A percentile compares a stretch with the other conserved stretches of the same genome.
These are phyloP conservation scores for Daphoenositta chrysoptera DNA, from an alignment of 2,113 vertebrate species.

Conservation along the genomic window DNA sequence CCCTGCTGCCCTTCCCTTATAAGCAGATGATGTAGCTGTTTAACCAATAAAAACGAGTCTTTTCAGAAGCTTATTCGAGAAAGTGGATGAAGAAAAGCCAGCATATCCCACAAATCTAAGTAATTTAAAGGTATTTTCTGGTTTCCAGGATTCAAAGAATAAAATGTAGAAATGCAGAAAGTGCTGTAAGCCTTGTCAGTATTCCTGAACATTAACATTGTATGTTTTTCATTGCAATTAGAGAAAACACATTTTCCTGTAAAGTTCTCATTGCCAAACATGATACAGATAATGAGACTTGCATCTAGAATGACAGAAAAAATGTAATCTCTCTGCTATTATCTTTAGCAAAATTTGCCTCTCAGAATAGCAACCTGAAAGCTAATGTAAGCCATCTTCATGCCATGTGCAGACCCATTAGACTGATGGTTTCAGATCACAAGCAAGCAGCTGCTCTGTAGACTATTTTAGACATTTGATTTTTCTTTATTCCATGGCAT, in stretches of 20 bases:
- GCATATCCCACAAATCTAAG: conserved; percentile 40
- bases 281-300: conserved; percentile 71
- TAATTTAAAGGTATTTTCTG: conserved; percentile 62
- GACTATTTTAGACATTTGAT: conserved; percentile 71
- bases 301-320: conserved; percentile 74
- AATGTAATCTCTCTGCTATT: conserved; percentile 71
- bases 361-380: conserved; percentile 75
- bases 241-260: conserved; percentile 69
- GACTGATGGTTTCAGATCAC: conserved; percentile 74
- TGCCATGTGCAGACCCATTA: conserved; percentile 73
- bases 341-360: conserved; percentile 76
- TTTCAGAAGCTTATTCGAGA: conserved; percentile 74
- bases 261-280: conserved; percentile 73
- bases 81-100: conserved; percentile 60
- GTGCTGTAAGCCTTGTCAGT: conserved; percentile 50
- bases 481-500: conserved; percentile 72
- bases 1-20: conserved; percentile 78
- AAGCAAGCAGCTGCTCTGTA: conserved; percentile 71
- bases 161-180: conserved; percentile 53
- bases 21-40: conserved; percentile 77
- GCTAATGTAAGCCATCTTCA: conserved; percentile 78
- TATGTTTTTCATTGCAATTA: conserved; percentile 72
- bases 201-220: conserved; percentile 13
- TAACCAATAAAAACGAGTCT: conserved; percentile 67
- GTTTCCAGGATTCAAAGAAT: conserved; percentile 19